Conservation (phyloP, 2,113 vertebrate species). For the Anhinga rufa region DNA sequence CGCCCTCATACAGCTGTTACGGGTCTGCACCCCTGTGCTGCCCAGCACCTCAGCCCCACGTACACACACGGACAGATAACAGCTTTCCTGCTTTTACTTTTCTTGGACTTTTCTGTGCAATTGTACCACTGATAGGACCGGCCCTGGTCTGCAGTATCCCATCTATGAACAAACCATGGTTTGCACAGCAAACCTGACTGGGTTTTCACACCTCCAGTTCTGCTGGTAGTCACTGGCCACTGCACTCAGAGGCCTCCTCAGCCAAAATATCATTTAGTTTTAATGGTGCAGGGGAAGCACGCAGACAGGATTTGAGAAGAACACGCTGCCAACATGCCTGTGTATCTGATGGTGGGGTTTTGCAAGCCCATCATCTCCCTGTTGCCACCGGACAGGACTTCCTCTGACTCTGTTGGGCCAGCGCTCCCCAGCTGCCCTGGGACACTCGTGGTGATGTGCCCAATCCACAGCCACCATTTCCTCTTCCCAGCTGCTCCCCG, state of each 20-base stretch:
- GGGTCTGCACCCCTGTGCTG: background rate
- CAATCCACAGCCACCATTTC: background rate
- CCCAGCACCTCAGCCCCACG: background rate
- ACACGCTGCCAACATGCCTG: fast-evolving
- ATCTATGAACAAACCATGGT: background rate
- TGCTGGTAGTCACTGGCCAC: background rate
- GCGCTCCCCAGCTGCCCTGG: background rate
- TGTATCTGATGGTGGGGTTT: background rate
- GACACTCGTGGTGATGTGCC: fast-evolving
- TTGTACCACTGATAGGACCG: background rate
- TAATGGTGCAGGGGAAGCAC: background rate
- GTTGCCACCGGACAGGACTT: background rate
- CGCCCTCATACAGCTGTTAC: background rate
- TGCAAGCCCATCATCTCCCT: background rate
- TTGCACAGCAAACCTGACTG: background rate
- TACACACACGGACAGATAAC: fast-evolving
- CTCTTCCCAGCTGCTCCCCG: background rate
- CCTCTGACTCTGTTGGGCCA: background rate
- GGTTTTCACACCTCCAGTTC: background rate
- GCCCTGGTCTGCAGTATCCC: background rate
- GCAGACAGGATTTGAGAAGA: background rate
- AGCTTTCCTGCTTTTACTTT: background rate
- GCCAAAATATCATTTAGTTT: background rate
- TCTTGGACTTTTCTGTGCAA: background rate
- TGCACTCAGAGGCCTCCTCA: background rate